Evolutionary conservation across 2,797 vertebrate genomes (phyloP), one percentile per base, ranked within the genome.

Genomic region (Pteropus rufus): DNA sequence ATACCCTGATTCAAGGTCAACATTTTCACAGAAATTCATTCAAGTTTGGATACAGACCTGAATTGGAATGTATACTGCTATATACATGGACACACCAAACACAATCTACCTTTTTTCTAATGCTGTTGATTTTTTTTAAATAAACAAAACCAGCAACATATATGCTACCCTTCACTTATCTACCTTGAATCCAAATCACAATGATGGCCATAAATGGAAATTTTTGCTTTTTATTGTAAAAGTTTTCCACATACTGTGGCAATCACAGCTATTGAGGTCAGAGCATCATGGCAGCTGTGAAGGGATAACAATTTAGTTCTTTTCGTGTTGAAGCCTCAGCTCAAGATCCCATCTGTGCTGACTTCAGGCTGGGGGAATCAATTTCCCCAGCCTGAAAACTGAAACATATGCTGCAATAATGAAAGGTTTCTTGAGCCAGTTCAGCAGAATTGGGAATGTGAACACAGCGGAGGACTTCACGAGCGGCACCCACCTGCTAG

Each of bases 311-410:
- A 67, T 82, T 97, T 67, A 26, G 82, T 60, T 96, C 77, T 79
- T 70, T 70, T 5, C 1, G 1, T 56, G n/a, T 52, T 19, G 79
- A 94, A 65, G 54, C 58, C 88, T 85, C 29, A 0, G 83, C 94
- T 96, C 93, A 29, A 62, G 73, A 76, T 49, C 95, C 95, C 91
- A 91, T 92, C 95, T 94, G 94, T 93, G 96, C 97, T 96, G 96
- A 95, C 97, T 97, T 84, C 82, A 79, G 76, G 75, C 75, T 26
- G 52, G 88, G 62, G 60, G 83, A 97, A 72, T 88, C 62, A 44
- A 92, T 81, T 81, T 79, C 82, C 76, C 75, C 70, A 65, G 92
- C 60, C 60, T 70, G 88, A 79, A 93, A 58, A 44, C 65, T 31
- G 26, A 87, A 96, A 83, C 93, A 97, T 95, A 96, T 96, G 97